A percentile compares a stretch with the other conserved stretches of the same genome.
Conservation (phyloP, 2,888 invertebrate species). For the Graphium colonna region DNA sequence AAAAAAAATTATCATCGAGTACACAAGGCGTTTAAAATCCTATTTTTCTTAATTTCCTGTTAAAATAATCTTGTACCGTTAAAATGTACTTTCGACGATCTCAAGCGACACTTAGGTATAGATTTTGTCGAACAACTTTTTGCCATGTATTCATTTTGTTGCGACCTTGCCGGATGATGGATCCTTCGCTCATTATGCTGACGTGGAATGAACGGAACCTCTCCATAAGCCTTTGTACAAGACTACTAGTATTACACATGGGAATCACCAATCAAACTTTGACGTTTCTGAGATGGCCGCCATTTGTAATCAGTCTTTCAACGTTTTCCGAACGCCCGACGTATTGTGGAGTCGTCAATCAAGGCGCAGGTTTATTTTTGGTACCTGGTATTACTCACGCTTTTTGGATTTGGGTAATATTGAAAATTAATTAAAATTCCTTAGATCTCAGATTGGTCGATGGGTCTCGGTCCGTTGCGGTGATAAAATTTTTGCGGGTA, state of each 20-base stretch:
- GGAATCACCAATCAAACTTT: slow-evolving; percentile 75
- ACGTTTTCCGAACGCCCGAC: slow-evolving; percentile 43
- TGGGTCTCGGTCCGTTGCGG: slow-evolving; percentile 26
- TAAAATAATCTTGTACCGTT: no score
- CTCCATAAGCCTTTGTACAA: slow-evolving; percentile 36
- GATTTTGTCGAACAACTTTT: slow-evolving; percentile 39
- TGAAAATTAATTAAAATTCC: slow-evolving; percentile 63
- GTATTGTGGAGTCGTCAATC: slow-evolving; percentile 66
- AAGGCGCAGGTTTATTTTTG: slow-evolving; percentile 43
- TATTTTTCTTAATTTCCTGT: no score
- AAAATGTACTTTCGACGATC: no score
- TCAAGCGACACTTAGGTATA: slow-evolving; percentile 35
- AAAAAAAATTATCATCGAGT: no score
- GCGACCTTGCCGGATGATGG: slow-evolving; percentile 63
- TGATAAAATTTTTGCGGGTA: slow-evolving; percentile 8
- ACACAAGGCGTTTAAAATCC: no score
- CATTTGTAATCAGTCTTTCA: slow-evolving; percentile 58
- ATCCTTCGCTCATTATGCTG: slow-evolving; percentile 43
- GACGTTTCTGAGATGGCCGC: slow-evolving; percentile 67
- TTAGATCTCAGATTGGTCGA: slow-evolving; percentile 36
- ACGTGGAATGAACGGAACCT: slow-evolving; percentile 35
- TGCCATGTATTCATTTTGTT: slow-evolving; percentile 48
- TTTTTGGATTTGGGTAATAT: slow-evolving; percentile 52
- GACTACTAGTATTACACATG: slow-evolving; percentile 78
- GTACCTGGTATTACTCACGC: slow-evolving; percentile 47